phyloP scores from a whole-genome alignment of 2,888 invertebrate genomes.

The Cataglyphis cursor region DNA sequence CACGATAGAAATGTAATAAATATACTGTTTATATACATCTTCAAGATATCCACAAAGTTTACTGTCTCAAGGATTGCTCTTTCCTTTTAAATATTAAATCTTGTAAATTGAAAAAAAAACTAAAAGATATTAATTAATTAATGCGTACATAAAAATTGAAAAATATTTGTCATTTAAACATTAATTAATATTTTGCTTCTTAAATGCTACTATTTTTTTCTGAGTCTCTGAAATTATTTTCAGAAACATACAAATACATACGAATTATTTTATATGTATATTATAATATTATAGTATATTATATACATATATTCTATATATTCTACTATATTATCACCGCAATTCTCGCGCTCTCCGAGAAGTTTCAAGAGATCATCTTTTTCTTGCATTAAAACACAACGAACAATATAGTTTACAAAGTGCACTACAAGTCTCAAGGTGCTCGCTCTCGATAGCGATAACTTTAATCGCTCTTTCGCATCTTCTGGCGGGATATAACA shows the following conservation, averaged over 20 bases:
- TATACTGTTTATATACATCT: background rate
- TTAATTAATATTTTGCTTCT: background rate
- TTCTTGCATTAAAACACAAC: constrained; percentile 8
- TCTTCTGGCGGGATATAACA: constrained; percentile 14
- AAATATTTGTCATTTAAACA: too few relatives aligned
- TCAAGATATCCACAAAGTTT: background rate
- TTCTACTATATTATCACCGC: background rate
- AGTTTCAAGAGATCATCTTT: constrained; percentile 27
- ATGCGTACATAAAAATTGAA: background rate
- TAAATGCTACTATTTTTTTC: background rate
- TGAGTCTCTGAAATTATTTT: background rate
- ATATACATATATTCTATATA: background rate
- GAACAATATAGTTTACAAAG: constrained; percentile 31
- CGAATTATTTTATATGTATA: background rate
- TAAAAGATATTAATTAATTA: background rate
- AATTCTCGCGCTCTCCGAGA: background rate
- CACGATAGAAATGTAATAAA: background rate
- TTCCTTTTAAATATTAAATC: background rate
- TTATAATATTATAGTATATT: background rate
- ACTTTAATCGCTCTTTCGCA: constrained; percentile 48
- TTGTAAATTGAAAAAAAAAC: background rate
- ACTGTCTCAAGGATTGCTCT: background rate
- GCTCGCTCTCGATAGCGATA: constrained; percentile 33
- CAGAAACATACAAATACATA: background rate
- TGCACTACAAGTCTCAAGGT: constrained; percentile 22